Percentiles rank a stretch among this genome's conserved stretches.
Evolutionary conservation across 2,797 vertebrate species (phyloP).

Genomic region (Halcyon badia): DNA sequence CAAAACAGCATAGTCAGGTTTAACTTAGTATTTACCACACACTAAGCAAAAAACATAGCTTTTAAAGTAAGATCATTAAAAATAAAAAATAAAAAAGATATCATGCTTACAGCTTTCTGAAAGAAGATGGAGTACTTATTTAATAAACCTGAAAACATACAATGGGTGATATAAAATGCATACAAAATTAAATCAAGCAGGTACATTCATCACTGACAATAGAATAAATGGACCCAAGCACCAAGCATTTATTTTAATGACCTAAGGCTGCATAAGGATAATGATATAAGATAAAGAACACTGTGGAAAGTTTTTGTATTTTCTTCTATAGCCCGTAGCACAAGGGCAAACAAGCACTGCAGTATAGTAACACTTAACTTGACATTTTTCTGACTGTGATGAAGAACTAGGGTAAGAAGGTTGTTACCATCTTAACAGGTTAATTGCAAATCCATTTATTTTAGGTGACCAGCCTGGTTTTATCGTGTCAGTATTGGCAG

Average conservation of each 20-base stretch:
- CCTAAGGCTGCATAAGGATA: slow-evolving; percentile 67
- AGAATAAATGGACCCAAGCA: slow-evolving; percentile 76
- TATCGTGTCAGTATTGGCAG: slow-evolving; percentile 59
- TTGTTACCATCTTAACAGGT: slow-evolving; percentile 61
- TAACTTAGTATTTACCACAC: slow-evolving; percentile 10
- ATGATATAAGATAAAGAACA: slow-evolving; percentile 70
- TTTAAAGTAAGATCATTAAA: slow-evolving; percentile 34
- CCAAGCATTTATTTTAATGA: slow-evolving; percentile 81
- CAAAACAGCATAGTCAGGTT: background rate
- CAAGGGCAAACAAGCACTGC: slow-evolving; percentile 4
- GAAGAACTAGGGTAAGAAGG: slow-evolving; percentile 35
- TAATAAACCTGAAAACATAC: slow-evolving; percentile 75
- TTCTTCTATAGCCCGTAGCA: slow-evolving; percentile 15
- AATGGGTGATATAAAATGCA: slow-evolving; percentile 73
- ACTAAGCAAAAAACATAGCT: background rate
- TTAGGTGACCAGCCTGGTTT: slow-evolving; percentile 56
- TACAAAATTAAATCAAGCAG: slow-evolving; percentile 78
- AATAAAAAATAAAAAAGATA: background rate
- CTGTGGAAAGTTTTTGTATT: slow-evolving; percentile 24
- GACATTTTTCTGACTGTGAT: slow-evolving; percentile 66
- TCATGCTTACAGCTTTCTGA: slow-evolving; percentile 30
- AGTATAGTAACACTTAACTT: slow-evolving; percentile 33
- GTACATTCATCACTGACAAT: slow-evolving; percentile 80
- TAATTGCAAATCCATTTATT: slow-evolving; percentile 77
- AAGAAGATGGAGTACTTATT: slow-evolving; percentile 65